These are phyloP conservation scores for Sus cebifrons DNA, from an alignment of 2,797 vertebrate genomes.

Conservation along the genomic window DNA sequence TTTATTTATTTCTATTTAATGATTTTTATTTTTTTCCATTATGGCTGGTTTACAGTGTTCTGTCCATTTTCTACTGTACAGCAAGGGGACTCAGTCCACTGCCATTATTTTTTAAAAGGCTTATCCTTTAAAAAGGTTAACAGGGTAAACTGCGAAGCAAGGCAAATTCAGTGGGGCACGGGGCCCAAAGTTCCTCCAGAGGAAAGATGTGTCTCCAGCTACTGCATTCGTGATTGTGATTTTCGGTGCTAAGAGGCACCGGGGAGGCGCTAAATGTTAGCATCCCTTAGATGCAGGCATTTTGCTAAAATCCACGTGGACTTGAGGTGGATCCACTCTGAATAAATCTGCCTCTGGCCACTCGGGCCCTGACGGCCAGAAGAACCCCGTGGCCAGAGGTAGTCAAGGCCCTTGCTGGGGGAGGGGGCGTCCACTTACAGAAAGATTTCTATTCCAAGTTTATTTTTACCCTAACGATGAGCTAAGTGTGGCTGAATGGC, in stretches of 20 bases:
- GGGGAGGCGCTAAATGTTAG: background rate
- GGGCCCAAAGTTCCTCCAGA: background rate
- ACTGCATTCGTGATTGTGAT: background rate
- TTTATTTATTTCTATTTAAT: too few relatives aligned
- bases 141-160: background rate
- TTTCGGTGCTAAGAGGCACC: background rate
- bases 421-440: background rate
- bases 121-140: background rate
- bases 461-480: background rate
- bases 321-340: background rate
- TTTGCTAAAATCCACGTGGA: background rate
- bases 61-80: too few relatives aligned
- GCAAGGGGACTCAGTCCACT: too few relatives aligned
- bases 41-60: too few relatives aligned
- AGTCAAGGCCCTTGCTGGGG: too few relatives aligned
- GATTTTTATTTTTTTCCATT: too few relatives aligned
- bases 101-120: background rate
- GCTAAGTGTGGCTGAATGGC: background rate
- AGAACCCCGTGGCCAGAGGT: fast-evolving
- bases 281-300: background rate
- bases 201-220: background rate
- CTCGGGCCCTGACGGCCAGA: background rate
- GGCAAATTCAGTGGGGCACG: background rate
- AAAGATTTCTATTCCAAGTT: background rate
- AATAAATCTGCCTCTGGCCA: background rate